phyloP scores from a whole-genome alignment of 2,888 invertebrate species.

The Clepsis dumicolana region DNA sequence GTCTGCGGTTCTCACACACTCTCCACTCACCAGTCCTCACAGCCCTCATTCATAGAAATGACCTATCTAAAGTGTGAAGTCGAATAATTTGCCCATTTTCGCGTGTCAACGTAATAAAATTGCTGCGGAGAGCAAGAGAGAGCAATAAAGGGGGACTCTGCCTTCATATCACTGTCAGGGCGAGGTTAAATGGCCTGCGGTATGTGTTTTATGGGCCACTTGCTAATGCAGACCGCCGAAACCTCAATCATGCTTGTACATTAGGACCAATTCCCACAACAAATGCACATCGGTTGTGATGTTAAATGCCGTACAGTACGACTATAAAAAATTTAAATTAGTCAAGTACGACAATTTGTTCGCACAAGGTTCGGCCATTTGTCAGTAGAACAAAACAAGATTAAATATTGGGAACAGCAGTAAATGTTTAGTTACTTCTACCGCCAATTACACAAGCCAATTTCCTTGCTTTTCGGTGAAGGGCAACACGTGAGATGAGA shows the following conservation, averaged over 20 bases:
- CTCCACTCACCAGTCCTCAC: background rate
- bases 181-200: constrained; percentile 52
- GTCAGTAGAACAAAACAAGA: too few species aligned
- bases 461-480: too few species aligned
- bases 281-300: background rate
- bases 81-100: constrained; percentile 57
- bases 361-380: too few species aligned
- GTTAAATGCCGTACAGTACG: background rate
- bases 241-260: constrained; percentile 11
- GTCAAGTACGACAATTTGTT: too few species aligned
- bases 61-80: constrained; percentile 48
- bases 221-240: constrained; percentile 30
- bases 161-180: constrained; percentile 51
- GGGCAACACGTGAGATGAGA: too few species aligned
- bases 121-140: constrained; percentile 48
- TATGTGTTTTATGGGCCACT: constrained; percentile 49
- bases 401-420: too few species aligned
- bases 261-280: background rate
- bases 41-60: constrained; percentile 27
- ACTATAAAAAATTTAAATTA: too few species aligned
- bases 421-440: too few species aligned
- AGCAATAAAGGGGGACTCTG: constrained; percentile 52
- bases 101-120: constrained; percentile 56
- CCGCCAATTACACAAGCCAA: too few species aligned
- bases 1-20: background rate